phyloP scores from a whole-genome alignment of 2,113 vertebrate species.

The Dicrurus megarhynchus region DNA sequence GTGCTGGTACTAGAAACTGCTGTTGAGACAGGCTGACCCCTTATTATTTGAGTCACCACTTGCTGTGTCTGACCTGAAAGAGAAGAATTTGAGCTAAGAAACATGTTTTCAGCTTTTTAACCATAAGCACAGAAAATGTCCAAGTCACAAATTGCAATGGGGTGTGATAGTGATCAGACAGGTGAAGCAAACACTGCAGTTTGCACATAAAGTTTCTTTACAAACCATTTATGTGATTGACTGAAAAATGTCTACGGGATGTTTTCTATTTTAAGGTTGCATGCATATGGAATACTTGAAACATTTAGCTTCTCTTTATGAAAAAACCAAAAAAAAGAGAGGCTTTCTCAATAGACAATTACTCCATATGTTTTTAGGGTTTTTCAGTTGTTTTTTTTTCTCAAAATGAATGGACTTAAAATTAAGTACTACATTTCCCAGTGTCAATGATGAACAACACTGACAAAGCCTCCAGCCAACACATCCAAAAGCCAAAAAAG shows the following conservation, averaged over 20 bases:
- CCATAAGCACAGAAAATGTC: background rate
- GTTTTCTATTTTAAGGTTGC: background rate
- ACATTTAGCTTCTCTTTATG: background rate
- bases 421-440: background rate
- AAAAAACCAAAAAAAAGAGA: background rate
- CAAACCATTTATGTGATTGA: background rate
- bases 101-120: background rate
- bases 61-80: constrained; percentile 84
- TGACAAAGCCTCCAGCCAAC: background rate
- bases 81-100: background rate
- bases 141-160: background rate
- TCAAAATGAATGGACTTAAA: background rate
- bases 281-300: background rate
- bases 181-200: background rate
- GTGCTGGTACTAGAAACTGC: constrained; percentile 73
- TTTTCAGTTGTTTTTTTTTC: background rate
- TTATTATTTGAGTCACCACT: constrained; percentile 82
- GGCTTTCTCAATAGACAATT: background rate
- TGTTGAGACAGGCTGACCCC: constrained; percentile 82
- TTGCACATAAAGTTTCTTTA: background rate
- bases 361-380: background rate
- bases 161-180: background rate
- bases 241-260: background rate
- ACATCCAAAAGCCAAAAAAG: background rate
- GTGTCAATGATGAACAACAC: background rate